Conservation (phyloP, 53 echinoderm and acorn worm genomes). For the Actinopyga echinites region DNA sequence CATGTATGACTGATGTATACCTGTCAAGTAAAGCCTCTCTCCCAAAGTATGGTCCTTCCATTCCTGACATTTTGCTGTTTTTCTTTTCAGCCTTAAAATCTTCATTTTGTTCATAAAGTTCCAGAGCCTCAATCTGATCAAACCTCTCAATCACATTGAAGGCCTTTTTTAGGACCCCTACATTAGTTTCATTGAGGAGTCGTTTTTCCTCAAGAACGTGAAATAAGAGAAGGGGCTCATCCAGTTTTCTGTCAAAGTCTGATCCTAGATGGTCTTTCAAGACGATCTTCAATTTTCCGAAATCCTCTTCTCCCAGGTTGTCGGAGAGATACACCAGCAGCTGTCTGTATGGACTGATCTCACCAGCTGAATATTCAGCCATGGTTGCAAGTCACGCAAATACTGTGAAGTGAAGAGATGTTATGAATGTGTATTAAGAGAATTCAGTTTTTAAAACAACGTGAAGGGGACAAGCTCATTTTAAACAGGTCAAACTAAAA, state of each 20-base stretch:
- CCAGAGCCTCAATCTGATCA: conserved; percentile 65
- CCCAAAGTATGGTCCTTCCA: conserved; percentile 76
- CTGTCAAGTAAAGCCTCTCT: conserved; percentile 58
- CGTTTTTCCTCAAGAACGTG: conserved; percentile 70
- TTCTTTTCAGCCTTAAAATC: conserved; percentile 62
- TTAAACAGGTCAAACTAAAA: too few species aligned
- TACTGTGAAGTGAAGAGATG: not conserved
- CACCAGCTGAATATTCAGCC: not conserved
- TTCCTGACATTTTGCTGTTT: conserved; percentile 45
- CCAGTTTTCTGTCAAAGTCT: conserved; percentile 54
- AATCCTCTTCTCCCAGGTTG: not conserved
- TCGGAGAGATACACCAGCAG: conserved; percentile 2
- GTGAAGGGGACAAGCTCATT: too few species aligned
- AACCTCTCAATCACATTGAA: conserved; percentile 48
- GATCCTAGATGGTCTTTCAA: conserved; percentile 54
- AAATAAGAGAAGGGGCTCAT: conserved; percentile 67
- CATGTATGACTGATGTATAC: not conserved
- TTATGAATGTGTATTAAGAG: too few species aligned
- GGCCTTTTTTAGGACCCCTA: conserved; percentile 60
- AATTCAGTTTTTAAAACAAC: too few species aligned
- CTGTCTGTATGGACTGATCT: not conserved
- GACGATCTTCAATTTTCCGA: not conserved
- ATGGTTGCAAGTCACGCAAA: not conserved
- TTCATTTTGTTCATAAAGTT: conserved; percentile 71
- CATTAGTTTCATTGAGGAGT: conserved; percentile 74